Base-by-base conservation (phyloP, 2,888 invertebrate genomes). In the Synergus gifuensis region DNA sequence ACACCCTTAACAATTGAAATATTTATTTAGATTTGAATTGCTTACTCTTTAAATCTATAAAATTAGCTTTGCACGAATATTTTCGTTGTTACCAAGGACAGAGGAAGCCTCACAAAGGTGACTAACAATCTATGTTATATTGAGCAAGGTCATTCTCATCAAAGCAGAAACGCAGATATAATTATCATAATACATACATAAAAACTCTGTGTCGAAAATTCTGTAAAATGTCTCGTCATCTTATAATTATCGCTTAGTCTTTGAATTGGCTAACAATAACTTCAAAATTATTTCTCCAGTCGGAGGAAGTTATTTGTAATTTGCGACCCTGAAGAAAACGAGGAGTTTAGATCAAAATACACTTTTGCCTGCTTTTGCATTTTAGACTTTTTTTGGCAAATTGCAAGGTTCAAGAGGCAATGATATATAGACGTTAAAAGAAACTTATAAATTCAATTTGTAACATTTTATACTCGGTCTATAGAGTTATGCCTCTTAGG, bases 121-220 rank as follows among this genome's bases (percentile, higher is more conserved):
- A 60, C 60, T 22, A 22, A 60, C 4, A 22, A 60, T 28, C 12
- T 54, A 2, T 73, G 54, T 73, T n/a, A 73, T 36, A 73, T 36
- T 46, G 69, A 73, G 36, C 36, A 54, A 73, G 73, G 49, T 36
- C 73, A 16, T 36, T 36, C 49, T 36, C 22, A 54, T 54, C n/a
- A 54, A n/a, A 5, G 36, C 9, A 54, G n/a, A 54, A 28, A 22
- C n/a, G n/a, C 9, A 22, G 4, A 22, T 5, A 49, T 49, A 40
- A 73, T 36, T 54, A 36, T 16, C 49, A n/a, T 36, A 36, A 28
- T 28, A 3, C 28, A 28, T 28, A 3, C 28, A 54, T 54, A 36
- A 73, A 54, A 73, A 54, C 11, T 67, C 67, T 22, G 40, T 1
- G 54, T 73, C 73, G 73, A 54, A 73, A 73, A 54, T 54, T 36